These are phyloP conservation scores for Ctenoplectra terminalis DNA, from an alignment of 1,140 invertebrate species.

Conservation along the genomic window DNA sequence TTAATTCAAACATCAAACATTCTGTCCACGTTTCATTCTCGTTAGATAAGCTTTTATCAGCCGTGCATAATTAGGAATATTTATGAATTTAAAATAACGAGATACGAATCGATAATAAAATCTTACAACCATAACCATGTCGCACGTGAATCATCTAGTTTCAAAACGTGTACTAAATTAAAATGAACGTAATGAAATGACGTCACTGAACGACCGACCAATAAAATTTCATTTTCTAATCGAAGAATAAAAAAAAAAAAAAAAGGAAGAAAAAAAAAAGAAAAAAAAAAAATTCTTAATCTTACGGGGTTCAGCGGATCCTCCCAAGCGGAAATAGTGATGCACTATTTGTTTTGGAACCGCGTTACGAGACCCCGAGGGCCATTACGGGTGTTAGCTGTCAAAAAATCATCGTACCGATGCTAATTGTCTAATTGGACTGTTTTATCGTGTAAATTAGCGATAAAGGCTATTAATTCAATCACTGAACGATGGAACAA, in stretches of 20 bases:
- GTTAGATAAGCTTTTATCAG: not conserved
- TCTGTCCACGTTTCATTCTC: not conserved
- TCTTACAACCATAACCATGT: not conserved
- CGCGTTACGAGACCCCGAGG: not conserved
- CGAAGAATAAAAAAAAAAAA: not conserved
- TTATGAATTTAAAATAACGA: not conserved
- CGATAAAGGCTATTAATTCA: constrained; percentile 3
- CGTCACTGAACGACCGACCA: constrained; percentile 4
- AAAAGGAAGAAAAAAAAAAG: not conserved
- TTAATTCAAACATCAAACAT: not conserved
- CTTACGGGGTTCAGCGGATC: not conserved
- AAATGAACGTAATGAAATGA: not conserved
- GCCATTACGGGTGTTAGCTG: not conserved
- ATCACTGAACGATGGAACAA: constrained; percentile 58
- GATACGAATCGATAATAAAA: too few relatives aligned
- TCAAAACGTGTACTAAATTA: not conserved
- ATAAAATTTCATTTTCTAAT: constrained; percentile 4
- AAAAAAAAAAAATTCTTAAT: not conserved
- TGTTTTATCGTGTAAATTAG: not conserved
- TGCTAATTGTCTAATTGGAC: constrained; percentile 25
- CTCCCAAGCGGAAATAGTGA: not conserved
- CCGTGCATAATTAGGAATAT: not conserved
- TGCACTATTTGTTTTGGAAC: constrained; percentile 33
- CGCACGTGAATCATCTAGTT: not conserved
- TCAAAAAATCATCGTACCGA: constrained; percentile 9